Conservation (phyloP, 2,113 vertebrate genomes). For the Isurus oxyrinchus region DNA sequence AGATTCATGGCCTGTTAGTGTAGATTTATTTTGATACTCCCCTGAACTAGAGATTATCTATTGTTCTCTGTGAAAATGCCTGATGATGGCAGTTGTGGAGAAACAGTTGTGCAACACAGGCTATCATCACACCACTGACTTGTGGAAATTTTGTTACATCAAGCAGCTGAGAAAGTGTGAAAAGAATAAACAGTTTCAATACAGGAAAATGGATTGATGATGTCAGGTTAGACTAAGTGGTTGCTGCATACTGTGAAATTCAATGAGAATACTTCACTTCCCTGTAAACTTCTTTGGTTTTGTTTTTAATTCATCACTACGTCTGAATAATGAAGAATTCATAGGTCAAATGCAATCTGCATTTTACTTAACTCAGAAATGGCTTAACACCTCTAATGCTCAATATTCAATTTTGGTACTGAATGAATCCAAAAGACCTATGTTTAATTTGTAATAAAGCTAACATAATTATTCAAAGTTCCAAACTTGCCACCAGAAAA, state of each 20-base stretch:
- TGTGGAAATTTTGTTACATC: background rate
- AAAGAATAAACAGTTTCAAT: background rate
- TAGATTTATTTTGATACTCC: background rate
- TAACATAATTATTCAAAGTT: background rate
- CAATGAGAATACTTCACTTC: background rate
- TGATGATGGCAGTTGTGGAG: background rate
- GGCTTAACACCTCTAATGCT: background rate
- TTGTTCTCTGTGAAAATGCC: background rate
- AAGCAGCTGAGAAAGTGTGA: background rate
- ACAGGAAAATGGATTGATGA: background rate
- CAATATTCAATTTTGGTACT: background rate
- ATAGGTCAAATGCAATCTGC: background rate
- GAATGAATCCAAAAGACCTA: background rate
- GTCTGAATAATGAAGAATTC: background rate
- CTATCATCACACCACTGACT: background rate
- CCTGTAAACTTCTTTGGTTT: background rate
- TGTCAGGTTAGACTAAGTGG: background rate
- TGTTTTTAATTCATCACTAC: background rate
- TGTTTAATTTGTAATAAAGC: background rate
- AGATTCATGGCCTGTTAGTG: background rate
- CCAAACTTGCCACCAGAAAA: background rate
- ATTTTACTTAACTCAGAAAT: background rate
- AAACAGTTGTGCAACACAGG: background rate
- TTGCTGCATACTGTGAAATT: background rate
- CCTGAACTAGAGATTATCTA: background rate